Percentiles rank a stretch among this genome's conserved stretches.
Conservation (phyloP, 1,140 invertebrate species). For the Drosophila asahinai region DNA sequence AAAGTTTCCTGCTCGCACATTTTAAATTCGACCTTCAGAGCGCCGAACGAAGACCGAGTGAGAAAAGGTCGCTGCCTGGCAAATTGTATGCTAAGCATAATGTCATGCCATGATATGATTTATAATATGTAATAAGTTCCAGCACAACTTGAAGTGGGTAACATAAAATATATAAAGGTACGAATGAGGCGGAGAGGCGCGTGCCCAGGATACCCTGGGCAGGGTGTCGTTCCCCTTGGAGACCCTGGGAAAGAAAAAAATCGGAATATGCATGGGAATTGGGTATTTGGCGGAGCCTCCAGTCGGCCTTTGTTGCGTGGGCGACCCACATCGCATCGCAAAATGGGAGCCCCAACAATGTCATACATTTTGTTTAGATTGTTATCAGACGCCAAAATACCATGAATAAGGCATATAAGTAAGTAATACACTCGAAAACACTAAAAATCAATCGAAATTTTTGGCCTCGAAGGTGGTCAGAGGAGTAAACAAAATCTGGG, state of each 20-base stretch:
- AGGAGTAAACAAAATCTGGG: neutral
- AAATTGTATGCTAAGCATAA: slow-evolving; percentile 76
- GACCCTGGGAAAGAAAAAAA: slow-evolving; percentile 3
- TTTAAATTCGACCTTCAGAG: slow-evolving; percentile 46
- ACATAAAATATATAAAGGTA: slow-evolving; percentile 67
- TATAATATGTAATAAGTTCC: slow-evolving; percentile 81
- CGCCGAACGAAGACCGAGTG: slow-evolving; percentile 10
- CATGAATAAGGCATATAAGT: slow-evolving; percentile 68
- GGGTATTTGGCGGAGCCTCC: slow-evolving; percentile 33
- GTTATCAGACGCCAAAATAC: slow-evolving; percentile 77
- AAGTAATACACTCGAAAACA: slow-evolving; percentile 21
- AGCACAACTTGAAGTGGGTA: slow-evolving; percentile 67
- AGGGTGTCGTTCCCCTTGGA: slow-evolving; percentile 2
- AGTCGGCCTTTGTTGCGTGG: slow-evolving; percentile 35
- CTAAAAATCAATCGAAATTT: neutral
- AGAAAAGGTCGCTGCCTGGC: slow-evolving; percentile 59
- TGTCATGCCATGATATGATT: slow-evolving; percentile 78
- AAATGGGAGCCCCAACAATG: slow-evolving; percentile 60
- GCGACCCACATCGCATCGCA: slow-evolving; percentile 32
- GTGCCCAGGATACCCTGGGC: neutral
- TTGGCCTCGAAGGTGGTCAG: neutral
- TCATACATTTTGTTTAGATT: slow-evolving; percentile 81
- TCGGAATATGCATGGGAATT: slow-evolving; percentile 60
- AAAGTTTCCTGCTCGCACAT: slow-evolving; percentile 31
- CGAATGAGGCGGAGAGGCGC: slow-evolving; percentile 1